Percentiles rank a stretch among this genome's conserved stretches.
These are phyloP conservation scores for Pemphigus obesinymphae DNA, from an alignment of 1,140 invertebrate species.

Conservation along the genomic window DNA sequence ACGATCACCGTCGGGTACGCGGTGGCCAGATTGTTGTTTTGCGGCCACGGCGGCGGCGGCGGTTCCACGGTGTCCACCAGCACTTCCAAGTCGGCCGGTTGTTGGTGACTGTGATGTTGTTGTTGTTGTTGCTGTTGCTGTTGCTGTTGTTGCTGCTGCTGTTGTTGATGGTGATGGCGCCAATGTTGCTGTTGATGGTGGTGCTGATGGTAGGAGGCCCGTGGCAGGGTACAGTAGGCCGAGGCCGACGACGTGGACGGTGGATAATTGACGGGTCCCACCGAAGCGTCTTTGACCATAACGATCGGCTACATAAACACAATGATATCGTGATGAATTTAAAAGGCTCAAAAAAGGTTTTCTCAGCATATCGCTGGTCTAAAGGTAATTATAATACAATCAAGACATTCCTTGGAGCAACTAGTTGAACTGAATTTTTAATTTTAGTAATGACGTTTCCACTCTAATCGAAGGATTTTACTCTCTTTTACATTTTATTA, in stretches of 20 bases:
- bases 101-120: neutral
- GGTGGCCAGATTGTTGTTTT: neutral
- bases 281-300: neutral
- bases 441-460: no score
- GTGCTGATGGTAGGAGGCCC: neutral
- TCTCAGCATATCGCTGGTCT: no score
- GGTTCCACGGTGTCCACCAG: neutral
- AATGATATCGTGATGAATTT: no score
- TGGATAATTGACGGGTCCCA: neutral
- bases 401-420: no score
- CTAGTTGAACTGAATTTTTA: no score
- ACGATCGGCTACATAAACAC: conserved; percentile 1
- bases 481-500: no score
- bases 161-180: neutral
- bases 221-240: conserved; percentile 10
- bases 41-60: neutral
- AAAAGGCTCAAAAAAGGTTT: no score
- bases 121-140: neutral
- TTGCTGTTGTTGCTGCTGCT: neutral
- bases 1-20: neutral
- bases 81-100: neutral
- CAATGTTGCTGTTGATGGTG: neutral
- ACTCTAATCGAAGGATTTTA: no score
- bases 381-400: no score
- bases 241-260: neutral